Base-by-base conservation (phyloP, 1,140 invertebrate species). In the Sycophaga agraensis region DNA sequence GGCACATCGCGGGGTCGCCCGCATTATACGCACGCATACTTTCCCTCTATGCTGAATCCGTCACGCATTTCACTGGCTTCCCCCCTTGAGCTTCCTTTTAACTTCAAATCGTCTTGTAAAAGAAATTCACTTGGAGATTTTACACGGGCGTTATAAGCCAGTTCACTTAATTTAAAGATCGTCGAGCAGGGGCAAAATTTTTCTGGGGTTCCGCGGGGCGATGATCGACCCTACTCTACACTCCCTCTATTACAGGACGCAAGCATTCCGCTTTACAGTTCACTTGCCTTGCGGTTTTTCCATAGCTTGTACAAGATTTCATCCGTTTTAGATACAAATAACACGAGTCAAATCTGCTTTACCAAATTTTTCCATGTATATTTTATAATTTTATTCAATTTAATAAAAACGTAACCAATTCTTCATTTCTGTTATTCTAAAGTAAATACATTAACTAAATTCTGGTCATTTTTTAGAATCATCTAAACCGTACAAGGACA, bases 111-210 rank as follows among this genome's bases (percentile, higher is more conserved):
- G 17, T 49, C 59, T 57, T 58, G 62, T 73, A 50, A 66, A 71
- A 66, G 57, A 73, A 76, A 75, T 73, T 69, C 65, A 68, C 55
- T 64, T 50, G 63, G 63, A 50, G 70, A 77, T 68, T 79, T 78
- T 79, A 78, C 78, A 76, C 60, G 71, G 67, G 71, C 68, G 74
- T 76, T 66, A 73, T 78, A 78, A 78, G 72, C 73, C 69, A 68
- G 66, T 68, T 72, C 73, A 77, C 75, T 79, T 75, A 73, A 79
- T 80, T 79, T 80, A 72, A 79, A 79, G 73, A 74, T 77, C 66
- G 66, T 56, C 60, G 62, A 68, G 43, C 51, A 16, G 31, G 48
- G 59, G 66, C 64, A 22, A 56, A 60, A 65, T 63, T 49, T 37
- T 63, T 73, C 56, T 51, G 28, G 19, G 48, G 48, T 45, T 2